Evolutionary conservation across 2,888 invertebrate species (phyloP).

Genomic region (Iselma pallidipennis): DNA sequence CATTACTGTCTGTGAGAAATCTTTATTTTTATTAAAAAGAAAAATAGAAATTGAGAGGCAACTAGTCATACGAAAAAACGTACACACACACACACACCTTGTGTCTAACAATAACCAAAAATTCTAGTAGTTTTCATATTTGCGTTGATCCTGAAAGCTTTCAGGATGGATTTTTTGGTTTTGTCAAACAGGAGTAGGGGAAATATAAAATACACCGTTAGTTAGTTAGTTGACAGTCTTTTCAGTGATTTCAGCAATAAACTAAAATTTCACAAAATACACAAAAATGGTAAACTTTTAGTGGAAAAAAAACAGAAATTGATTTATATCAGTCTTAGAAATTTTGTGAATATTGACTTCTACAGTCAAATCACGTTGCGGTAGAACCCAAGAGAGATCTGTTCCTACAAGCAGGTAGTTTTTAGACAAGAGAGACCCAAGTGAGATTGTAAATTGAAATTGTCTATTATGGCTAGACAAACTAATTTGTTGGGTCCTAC

Average conservation of each 20-base stretch:
- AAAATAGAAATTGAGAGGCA: no score
- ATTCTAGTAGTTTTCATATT: conserved; percentile 23
- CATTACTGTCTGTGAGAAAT: conserved; percentile 23
- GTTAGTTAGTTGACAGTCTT: neutral
- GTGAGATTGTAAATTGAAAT: no score
- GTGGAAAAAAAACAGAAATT: neutral
- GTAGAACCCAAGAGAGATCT: neutral
- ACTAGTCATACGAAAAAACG: no score
- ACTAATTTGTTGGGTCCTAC: no score
- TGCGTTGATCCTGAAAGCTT: conserved; percentile 10
- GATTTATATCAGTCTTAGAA: no score
- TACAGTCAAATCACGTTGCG: no score
- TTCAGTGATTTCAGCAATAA: neutral
- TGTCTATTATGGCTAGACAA: no score
- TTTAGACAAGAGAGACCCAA: conserved; percentile 2
- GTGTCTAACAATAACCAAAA: conserved; percentile 23
- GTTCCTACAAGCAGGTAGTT: neutral
- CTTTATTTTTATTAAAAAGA: no score
- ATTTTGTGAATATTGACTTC: no score
- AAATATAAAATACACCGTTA: conserved; percentile 30
- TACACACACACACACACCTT: no score
- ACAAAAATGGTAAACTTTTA: neutral
- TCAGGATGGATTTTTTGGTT: no score
- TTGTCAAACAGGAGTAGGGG: conserved; percentile 33
- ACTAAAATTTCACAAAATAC: neutral